Conservation (phyloP, 2,888 invertebrate genomes). For the Sabellastarte sp. region DNA sequence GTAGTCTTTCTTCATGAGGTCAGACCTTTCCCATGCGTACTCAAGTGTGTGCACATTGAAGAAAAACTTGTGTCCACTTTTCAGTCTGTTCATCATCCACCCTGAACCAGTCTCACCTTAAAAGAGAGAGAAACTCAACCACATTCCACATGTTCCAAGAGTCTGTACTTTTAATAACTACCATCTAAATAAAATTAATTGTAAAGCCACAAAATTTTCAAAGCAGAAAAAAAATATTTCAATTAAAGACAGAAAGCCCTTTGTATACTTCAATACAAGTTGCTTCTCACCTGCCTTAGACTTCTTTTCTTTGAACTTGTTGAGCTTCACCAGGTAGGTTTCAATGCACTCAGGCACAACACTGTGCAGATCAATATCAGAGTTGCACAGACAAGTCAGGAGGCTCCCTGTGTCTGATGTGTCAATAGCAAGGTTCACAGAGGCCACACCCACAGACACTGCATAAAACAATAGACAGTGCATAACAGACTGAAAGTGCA, state of each 20-base stretch:
- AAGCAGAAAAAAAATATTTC: no score
- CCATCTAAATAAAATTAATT: no score
- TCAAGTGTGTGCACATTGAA: constrained; percentile 48
- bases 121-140: no score
- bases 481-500: no score
- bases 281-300: constrained; percentile 29
- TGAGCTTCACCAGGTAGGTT: constrained; percentile 42
- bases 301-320: constrained; percentile 32
- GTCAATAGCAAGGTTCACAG: constrained; percentile 46
- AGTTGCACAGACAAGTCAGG: constrained; percentile 33
- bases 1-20: constrained; percentile 49
- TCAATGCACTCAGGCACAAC: constrained; percentile 44
- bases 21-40: constrained; percentile 46
- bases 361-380: constrained; percentile 40
- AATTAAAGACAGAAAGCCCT: no score
- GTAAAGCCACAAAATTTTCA: no score
- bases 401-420: constrained; percentile 46
- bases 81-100: constrained; percentile 55
- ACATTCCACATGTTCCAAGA: no score
- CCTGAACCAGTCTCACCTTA: constrained; percentile 51
- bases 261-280: no score
- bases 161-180: no score
- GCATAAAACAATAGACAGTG: no score
- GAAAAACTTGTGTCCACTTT: constrained; percentile 47
- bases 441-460: constrained; percentile 50